Evolutionary conservation across 2,888 invertebrate genomes (phyloP).

Genomic region (Tetrapedia diversipes): DNA sequence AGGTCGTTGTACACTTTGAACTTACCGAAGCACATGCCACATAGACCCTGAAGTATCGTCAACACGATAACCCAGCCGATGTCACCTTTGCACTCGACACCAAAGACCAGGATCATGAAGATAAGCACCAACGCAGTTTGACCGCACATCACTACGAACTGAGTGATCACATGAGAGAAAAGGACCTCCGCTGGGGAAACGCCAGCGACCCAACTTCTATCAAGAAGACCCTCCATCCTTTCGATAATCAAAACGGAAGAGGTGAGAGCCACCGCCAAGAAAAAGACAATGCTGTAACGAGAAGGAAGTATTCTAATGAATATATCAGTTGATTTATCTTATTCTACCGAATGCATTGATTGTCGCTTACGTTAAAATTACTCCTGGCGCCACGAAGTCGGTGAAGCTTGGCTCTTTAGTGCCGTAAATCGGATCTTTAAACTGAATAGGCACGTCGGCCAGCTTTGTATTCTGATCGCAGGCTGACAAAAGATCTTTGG

Average conservation of each 20-base stretch:
- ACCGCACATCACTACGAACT: constrained; percentile 97
- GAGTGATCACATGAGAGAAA: constrained; percentile 96
- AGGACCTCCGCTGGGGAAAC: constrained; percentile 96
- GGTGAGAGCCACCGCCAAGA: constrained; percentile 96
- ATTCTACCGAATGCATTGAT: neutral
- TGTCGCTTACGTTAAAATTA: constrained; percentile 92
- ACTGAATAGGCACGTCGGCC: constrained; percentile 94
- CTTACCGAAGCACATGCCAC: constrained; percentile 97
- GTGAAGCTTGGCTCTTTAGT: constrained; percentile 95
- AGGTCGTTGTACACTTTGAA: neutral
- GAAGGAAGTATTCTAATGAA: neutral
- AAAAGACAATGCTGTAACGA: constrained; percentile 94
- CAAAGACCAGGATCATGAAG: constrained; percentile 95
- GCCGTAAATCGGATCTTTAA: constrained; percentile 94
- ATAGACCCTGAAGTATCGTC: constrained; percentile 94
- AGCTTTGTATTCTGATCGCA: constrained; percentile 93
- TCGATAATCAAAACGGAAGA: constrained; percentile 96
- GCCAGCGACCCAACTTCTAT: constrained; percentile 97
- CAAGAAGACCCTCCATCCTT: constrained; percentile 94
- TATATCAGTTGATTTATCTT: no score
- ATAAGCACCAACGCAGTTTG: constrained; percentile 95
- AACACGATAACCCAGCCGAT: constrained; percentile 92
- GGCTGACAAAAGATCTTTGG: constrained; percentile 87
- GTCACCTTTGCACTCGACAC: constrained; percentile 95
- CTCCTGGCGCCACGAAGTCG: constrained; percentile 97